These are phyloP conservation scores for Chloroclystis v-ata DNA, from an alignment of 2,888 invertebrate species.

Conservation along the genomic window DNA sequence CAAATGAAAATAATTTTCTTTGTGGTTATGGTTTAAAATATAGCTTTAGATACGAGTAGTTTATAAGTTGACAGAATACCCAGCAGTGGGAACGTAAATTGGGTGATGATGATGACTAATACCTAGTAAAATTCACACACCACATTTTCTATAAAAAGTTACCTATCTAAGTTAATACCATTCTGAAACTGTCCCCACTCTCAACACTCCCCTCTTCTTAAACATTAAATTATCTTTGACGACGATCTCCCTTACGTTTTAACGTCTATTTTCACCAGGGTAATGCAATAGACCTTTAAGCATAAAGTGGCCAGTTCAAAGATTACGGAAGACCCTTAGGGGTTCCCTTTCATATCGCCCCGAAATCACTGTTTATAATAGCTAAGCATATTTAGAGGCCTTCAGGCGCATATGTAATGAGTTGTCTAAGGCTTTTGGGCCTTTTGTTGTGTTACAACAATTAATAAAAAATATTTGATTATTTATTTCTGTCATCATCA, in stretches of 20 bases:
- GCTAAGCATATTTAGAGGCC: conserved; percentile 43
- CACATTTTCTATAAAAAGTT: too few relatives aligned
- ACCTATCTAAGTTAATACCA: neutral
- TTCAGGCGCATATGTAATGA: conserved; percentile 37
- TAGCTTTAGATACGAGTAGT: too few relatives aligned
- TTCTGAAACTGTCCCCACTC: neutral
- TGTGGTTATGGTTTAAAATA: too few relatives aligned
- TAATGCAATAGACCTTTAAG: conserved; percentile 28
- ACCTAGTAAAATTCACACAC: too few relatives aligned
- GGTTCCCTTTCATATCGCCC: conserved; percentile 62
- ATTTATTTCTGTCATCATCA: too few relatives aligned
- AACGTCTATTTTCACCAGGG: conserved; percentile 20
- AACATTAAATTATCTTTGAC: conserved; percentile 1
- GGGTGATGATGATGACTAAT: too few relatives aligned
- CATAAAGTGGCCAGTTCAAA: conserved; percentile 32
- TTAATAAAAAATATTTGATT: too few relatives aligned
- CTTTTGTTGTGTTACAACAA: too few relatives aligned
- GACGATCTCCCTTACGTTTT: conserved; percentile 12
- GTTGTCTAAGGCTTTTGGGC: conserved; percentile 22
- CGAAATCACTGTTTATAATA: conserved; percentile 57
- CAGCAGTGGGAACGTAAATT: too few relatives aligned
- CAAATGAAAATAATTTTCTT: too few relatives aligned
- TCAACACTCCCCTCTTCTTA: neutral
- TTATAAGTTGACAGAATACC: too few relatives aligned
- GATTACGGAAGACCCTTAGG: conserved; percentile 47